Conservation (phyloP, 2,888 invertebrate genomes). For the Drosophila kokeensis region DNA sequence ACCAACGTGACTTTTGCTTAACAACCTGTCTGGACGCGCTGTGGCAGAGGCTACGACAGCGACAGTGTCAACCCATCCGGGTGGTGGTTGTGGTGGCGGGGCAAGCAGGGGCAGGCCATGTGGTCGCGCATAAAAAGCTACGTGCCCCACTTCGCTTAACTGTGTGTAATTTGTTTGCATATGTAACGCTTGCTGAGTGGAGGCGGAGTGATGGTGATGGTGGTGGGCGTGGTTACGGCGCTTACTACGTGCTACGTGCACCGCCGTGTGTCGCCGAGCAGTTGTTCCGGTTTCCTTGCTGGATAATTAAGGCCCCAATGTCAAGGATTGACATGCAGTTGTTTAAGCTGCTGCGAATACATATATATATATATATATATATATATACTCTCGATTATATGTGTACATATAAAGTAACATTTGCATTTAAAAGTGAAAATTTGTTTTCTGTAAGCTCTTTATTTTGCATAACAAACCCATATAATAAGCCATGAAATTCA, state of each 20-base stretch:
- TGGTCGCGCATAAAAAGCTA: slow-evolving; percentile 60
- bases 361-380: slow-evolving; percentile 1
- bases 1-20: slow-evolving; percentile 68
- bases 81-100: neutral
- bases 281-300: slow-evolving; percentile 59
- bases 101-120: slow-evolving; percentile 33
- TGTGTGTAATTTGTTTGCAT: slow-evolving; percentile 64
- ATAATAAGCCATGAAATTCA: slow-evolving; percentile 11
- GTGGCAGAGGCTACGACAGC: slow-evolving; percentile 4
- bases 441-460: slow-evolving; percentile 6
- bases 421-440: slow-evolving; percentile 35
- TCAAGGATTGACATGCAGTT: slow-evolving; percentile 63
- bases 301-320: slow-evolving; percentile 66
- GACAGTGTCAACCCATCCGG: slow-evolving; percentile 65
- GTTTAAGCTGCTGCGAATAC: slow-evolving; percentile 38
- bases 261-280: slow-evolving; percentile 38
- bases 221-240: slow-evolving; percentile 17
- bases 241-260: slow-evolving; percentile 18
- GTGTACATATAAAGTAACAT: slow-evolving; percentile 1
- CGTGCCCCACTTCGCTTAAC: slow-evolving; percentile 53
- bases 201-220: slow-evolving; percentile 7
- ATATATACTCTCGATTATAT: neutral
- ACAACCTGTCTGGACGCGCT: slow-evolving; percentile 45
- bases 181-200: slow-evolving; percentile 39
- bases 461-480: neutral